Conservation (phyloP, 1,140 invertebrate genomes). For the Bombus polaris region DNA sequence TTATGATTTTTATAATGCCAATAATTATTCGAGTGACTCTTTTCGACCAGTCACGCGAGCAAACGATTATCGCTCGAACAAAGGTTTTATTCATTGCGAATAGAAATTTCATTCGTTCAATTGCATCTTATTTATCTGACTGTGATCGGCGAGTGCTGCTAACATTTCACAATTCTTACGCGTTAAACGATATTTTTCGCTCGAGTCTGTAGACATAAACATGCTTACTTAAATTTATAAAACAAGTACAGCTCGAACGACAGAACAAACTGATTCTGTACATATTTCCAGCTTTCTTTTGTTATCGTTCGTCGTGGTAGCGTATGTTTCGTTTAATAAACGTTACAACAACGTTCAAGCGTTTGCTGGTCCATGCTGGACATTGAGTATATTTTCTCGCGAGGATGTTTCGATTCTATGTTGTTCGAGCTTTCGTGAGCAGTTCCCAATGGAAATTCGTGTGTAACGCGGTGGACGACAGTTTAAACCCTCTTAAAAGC, state of each 20-base stretch:
- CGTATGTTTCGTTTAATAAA: background rate
- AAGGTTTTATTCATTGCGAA: background rate
- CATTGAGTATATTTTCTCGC: background rate
- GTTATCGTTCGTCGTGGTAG: background rate
- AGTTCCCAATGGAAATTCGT: constrained; percentile 12
- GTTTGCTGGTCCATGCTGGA: background rate
- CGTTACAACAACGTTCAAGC: background rate
- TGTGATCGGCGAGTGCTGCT: background rate
- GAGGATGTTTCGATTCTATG: background rate
- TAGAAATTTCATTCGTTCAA: background rate
- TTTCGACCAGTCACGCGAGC: background rate
- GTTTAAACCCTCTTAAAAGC: constrained; percentile 27
- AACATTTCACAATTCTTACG: constrained; percentile 1
- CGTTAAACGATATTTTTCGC: background rate
- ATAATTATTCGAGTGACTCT: constrained; percentile 9
- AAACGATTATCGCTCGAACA: background rate
- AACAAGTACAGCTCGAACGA: background rate
- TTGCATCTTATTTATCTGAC: background rate
- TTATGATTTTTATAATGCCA: background rate
- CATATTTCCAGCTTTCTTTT: background rate
- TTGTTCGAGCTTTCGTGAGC: background rate
- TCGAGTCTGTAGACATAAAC: background rate
- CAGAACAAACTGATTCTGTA: background rate
- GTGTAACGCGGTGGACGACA: constrained; percentile 27
- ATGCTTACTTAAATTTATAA: background rate